Conservation (phyloP, 2,113 vertebrate genomes). For the Lophotis ruficrista region DNA sequence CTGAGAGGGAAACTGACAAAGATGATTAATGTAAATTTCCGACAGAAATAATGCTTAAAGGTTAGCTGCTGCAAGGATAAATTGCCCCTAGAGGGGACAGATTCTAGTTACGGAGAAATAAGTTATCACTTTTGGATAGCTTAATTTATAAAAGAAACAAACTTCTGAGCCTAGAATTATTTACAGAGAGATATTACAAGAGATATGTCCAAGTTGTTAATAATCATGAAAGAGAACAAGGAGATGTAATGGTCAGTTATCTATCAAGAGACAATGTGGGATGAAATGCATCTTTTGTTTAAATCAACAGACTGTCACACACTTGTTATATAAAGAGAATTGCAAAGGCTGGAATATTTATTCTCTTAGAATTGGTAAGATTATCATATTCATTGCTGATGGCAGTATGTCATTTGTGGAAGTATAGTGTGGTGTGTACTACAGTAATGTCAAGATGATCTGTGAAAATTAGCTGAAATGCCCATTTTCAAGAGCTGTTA, state of each 20-base stretch:
- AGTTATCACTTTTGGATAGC: slow-evolving; percentile 32
- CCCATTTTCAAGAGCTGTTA: not conserved
- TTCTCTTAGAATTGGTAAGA: not conserved
- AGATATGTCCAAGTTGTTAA: slow-evolving; percentile 11
- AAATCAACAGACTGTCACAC: not conserved
- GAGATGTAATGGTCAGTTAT: slow-evolving; percentile 16
- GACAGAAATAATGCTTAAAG: slow-evolving; percentile 46
- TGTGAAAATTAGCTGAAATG: not conserved
- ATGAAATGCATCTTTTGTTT: not conserved
- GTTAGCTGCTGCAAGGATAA: slow-evolving; percentile 31
- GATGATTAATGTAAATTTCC: slow-evolving; percentile 14
- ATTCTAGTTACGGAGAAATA: slow-evolving; percentile 3
- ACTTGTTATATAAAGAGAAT: not conserved
- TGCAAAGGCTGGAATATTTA: not conserved
- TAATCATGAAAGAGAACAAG: slow-evolving; percentile 21
- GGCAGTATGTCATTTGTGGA: not conserved
- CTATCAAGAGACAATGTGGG: not conserved
- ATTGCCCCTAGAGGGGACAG: slow-evolving; percentile 9
- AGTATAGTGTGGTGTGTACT: not conserved
- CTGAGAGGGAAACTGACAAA: not conserved
- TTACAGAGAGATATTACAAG: slow-evolving; percentile 28
- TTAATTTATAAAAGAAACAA: slow-evolving; percentile 58
- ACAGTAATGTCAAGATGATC: not conserved
- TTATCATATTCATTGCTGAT: not conserved
- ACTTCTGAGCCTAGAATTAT: not conserved